Percentiles rank a stretch among this genome's conserved stretches.
phyloP scores from a whole-genome alignment of 2,797 vertebrate genomes.

The Lepilemur septentrionalis region DNA sequence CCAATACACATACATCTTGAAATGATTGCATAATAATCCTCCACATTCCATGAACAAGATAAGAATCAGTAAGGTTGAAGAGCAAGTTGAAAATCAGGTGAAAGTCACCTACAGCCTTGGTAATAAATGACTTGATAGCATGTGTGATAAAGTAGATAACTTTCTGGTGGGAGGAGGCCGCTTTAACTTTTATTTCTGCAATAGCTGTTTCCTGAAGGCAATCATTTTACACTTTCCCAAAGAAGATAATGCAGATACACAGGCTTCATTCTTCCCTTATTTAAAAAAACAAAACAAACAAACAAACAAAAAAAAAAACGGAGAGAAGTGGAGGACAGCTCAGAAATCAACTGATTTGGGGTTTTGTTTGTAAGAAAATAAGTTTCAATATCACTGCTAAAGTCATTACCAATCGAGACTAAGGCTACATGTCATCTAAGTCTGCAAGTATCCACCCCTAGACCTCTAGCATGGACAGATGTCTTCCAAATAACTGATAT shows the following conservation, averaged over 20 bases:
- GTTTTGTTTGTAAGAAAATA: not conserved
- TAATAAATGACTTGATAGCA: not conserved
- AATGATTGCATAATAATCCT: not conserved
- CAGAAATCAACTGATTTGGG: not conserved
- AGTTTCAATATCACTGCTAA: not conserved
- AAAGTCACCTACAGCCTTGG: not conserved
- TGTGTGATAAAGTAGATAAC: not conserved
- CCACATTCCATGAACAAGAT: not conserved
- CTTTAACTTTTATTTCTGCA: not conserved
- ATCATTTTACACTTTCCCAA: not conserved
- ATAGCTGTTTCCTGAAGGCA: not conserved
- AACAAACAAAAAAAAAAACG: too few relatives aligned
- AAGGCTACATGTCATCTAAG: not conserved
- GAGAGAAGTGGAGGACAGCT: not conserved
- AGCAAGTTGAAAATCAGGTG: not conserved
- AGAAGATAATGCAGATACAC: not conserved
- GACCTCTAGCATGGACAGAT: not conserved
- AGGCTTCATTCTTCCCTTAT: not conserved
- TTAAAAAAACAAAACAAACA: not conserved
- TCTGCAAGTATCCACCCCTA: not conserved
- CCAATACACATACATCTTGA: not conserved
- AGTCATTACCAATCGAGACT: not conserved
- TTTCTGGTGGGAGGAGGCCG: not conserved
- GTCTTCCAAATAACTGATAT: not conserved
- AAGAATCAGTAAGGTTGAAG: not conserved